phyloP scores from a whole-genome alignment of 2,797 vertebrate species.

The Sebastes goodei region DNA sequence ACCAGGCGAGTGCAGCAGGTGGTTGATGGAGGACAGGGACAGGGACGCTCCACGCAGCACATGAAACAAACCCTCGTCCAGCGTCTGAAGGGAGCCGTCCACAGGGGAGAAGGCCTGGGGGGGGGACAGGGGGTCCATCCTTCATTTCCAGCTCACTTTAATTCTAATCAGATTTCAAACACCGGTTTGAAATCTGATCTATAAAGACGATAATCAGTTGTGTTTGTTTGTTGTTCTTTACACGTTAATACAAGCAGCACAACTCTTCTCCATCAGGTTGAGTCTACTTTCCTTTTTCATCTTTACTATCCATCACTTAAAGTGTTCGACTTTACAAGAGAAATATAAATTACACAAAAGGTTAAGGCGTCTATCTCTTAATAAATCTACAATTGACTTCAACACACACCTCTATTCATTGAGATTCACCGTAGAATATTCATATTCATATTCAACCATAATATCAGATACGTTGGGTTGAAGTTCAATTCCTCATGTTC shows the following conservation, averaged over 20 bases:
- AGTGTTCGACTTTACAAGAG: neutral
- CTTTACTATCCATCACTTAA: neutral
- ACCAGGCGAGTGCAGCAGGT: slow-evolving; percentile 74
- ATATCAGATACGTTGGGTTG: neutral
- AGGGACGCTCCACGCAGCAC: slow-evolving; percentile 80
- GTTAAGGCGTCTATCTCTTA: neutral
- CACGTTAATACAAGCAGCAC: neutral
- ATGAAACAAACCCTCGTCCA: slow-evolving; percentile 87
- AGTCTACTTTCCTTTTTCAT: neutral
- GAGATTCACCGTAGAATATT: neutral
- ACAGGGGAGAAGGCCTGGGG: neutral
- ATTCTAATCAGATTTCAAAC: neutral
- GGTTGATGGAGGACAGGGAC: slow-evolving; percentile 81
- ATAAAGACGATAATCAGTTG: neutral
- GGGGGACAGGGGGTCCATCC: neutral
- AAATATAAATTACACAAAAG: neutral
- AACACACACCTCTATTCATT: neutral
- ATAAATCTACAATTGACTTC: neutral
- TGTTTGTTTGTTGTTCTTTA: neutral
- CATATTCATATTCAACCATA: neutral
- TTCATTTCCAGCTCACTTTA: neutral
- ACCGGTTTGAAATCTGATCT: neutral
- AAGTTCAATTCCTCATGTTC: neutral
- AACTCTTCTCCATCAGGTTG: neutral
- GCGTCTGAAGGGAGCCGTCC: slow-evolving; percentile 16